phyloP scores from a whole-genome alignment of 2,113 vertebrate genomes.

The Phaethon lepturus region DNA sequence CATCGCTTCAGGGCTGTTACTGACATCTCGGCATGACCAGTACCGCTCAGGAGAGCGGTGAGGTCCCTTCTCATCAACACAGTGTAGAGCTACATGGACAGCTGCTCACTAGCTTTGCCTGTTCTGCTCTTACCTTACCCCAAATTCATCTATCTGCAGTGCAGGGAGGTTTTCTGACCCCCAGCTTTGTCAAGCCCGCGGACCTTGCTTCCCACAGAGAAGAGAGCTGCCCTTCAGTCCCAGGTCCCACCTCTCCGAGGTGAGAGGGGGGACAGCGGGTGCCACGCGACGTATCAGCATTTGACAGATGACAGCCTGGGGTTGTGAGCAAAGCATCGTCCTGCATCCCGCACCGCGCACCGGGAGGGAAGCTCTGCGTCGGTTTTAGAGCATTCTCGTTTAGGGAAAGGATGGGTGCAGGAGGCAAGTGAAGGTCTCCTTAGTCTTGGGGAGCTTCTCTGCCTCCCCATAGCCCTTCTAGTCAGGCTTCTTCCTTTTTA shows the following conservation, averaged over 20 bases:
- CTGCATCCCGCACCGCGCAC: background rate
- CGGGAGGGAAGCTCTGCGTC: background rate
- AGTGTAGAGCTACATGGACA: fast-evolving
- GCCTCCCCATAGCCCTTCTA: background rate
- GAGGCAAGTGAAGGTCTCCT: background rate
- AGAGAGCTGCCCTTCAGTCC: too few relatives aligned
- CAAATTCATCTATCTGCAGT: background rate
- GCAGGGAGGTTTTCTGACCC: background rate
- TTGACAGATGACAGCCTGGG: background rate
- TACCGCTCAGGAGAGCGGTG: background rate
- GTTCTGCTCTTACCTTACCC: background rate
- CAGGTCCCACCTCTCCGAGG: too few relatives aligned
- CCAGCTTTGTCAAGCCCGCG: too few relatives aligned
- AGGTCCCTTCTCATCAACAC: background rate
- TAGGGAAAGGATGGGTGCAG: background rate
- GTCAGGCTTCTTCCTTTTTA: background rate
- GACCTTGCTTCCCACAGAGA: too few relatives aligned
- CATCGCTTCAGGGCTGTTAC: background rate
- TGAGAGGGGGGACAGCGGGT: too few relatives aligned
- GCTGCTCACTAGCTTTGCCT: background rate
- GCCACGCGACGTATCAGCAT: too few relatives aligned
- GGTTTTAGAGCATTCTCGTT: background rate
- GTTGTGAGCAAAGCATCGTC: background rate
- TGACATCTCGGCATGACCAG: background rate
- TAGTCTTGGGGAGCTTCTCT: background rate